Evolutionary conservation across 1,140 invertebrate genomes (phyloP), one percentile per base, ranked within the genome.

Genomic region (Magallana angulata): DNA sequence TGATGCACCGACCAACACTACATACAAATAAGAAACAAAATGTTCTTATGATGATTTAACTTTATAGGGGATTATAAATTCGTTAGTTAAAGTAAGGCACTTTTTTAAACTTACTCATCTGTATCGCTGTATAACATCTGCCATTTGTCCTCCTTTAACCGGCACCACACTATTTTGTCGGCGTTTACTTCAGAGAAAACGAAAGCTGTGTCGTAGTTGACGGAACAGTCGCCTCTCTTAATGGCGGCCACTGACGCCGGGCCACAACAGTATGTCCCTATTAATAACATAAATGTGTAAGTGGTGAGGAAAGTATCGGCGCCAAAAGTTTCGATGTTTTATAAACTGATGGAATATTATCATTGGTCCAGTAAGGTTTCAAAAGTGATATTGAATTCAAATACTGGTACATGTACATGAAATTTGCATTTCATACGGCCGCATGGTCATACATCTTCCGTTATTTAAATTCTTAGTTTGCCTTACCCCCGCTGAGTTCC

Each of bases 1-100:
- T 97, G 30, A 99, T 97, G 56, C 96, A 95, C 92, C 97, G 96
- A 0, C 98, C 98, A 92, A 99, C 97, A 56, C 97, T 97, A 92
- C 57, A 93, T 93, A 30, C 7, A 3, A 59, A 71, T 85, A 24
- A 5, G 14, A 82, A 3, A 16, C 1, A 64, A 64, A 62, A 3
- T 14, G 0, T 62, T 12, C 6, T n/a, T 6, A 14, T n/a, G 0
- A 16, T 12, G 14, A 62, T 64, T 48, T 48, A 48, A 48, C 36
- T 48, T 48, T 4, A 48, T 48, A 48, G 36, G 36, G 36, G 2
- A 3, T 4, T 48, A 24, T 48, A 4, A 48, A 48, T 48, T 48
- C 36, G 36, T 48, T 0, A 48, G 36, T 48, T 2, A 48, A 5
- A 48, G 36, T 48, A 4, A 48, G 36, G 5, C 36, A 48, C 2